Conservation (phyloP, 2,797 vertebrate genomes). For the Limnodromus scolopaceus region DNA sequence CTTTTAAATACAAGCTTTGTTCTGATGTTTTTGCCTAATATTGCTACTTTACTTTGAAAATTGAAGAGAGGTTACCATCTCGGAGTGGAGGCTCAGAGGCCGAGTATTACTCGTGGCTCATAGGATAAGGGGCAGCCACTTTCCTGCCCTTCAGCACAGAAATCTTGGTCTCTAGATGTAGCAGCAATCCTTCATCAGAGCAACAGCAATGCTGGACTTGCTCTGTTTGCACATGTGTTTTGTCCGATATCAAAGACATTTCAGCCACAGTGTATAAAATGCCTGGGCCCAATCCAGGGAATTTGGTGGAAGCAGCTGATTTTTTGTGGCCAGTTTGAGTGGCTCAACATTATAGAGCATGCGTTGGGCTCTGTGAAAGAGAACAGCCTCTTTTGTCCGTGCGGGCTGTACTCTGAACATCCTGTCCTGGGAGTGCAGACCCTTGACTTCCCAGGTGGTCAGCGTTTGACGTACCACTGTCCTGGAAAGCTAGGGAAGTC, state of each 20-base stretch:
- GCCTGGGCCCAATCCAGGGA: background rate
- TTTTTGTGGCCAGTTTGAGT: background rate
- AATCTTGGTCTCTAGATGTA: background rate
- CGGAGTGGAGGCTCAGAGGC: background rate
- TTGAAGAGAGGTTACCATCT: background rate
- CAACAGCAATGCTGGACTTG: background rate
- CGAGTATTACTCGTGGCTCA: background rate
- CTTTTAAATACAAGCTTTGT: background rate
- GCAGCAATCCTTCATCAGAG: background rate
- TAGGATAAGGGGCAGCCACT: fast-evolving
- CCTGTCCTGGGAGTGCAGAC: background rate
- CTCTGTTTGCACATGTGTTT: background rate
- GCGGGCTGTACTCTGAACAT: background rate
- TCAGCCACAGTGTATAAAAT: background rate
- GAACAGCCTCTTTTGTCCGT: background rate
- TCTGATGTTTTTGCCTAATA: background rate
- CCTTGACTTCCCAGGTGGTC: background rate
- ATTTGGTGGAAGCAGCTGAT: background rate
- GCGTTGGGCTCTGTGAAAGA: background rate
- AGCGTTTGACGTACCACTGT: background rate
- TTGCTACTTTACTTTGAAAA: background rate
- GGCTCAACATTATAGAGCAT: background rate
- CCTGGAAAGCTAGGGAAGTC: background rate
- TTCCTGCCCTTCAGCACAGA: background rate
- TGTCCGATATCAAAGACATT: background rate